Conservation (phyloP, 2,113 vertebrate genomes). For the Callaeas wilsoni region DNA sequence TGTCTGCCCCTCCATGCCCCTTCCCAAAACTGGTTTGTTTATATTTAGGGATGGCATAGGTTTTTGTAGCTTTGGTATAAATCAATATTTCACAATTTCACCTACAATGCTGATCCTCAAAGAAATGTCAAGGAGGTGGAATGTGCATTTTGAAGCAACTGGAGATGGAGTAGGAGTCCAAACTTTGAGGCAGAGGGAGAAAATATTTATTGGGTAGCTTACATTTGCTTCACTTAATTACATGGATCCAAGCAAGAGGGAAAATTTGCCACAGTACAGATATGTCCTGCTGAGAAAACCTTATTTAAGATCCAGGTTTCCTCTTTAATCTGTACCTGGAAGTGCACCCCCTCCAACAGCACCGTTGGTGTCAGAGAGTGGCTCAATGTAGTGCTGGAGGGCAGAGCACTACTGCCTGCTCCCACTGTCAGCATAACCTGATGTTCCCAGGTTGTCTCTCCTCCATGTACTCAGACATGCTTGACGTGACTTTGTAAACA, state of each 20-base stretch:
- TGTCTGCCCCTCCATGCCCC: neutral
- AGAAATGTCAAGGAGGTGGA: neutral
- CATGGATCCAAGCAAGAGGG: neutral
- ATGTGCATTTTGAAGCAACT: neutral
- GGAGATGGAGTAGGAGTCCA: neutral
- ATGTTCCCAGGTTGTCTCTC: neutral
- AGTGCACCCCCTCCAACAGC: neutral
- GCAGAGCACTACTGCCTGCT: neutral
- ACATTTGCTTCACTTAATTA: neutral
- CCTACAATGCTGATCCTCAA: neutral
- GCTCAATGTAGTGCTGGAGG: neutral
- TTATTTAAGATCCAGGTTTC: neutral
- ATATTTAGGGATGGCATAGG: neutral
- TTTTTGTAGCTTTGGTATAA: neutral
- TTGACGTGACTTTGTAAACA: conserved; percentile 20
- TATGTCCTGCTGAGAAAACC: accelerated
- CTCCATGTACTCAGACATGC: neutral
- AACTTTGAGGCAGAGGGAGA: neutral
- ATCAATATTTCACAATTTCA: neutral
- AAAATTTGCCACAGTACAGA: neutral
- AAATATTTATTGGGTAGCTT: neutral
- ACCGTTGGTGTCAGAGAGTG: neutral
- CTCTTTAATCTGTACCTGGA: neutral
- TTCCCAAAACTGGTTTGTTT: neutral
- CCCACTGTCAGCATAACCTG: neutral